Evolutionary conservation across 92 coral and sea anemone species (phyloP).

Genomic region (Palythoa grandiflora): DNA sequence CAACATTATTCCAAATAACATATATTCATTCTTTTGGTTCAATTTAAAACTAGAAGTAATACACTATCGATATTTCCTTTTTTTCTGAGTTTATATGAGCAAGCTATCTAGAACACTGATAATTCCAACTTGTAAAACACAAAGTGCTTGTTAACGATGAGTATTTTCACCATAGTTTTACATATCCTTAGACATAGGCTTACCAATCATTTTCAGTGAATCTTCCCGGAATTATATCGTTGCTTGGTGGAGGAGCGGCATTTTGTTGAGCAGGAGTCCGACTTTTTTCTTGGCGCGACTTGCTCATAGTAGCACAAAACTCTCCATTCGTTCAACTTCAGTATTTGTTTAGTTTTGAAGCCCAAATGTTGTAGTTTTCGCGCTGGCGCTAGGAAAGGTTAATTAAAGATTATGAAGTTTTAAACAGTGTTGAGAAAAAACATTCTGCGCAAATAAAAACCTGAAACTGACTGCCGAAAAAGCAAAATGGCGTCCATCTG

Average conservation of each 20-base stretch:
- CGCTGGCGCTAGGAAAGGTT: neutral
- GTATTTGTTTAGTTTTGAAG: neutral
- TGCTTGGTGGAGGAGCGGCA: conserved; percentile 87
- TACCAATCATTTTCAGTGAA: conserved; percentile 96
- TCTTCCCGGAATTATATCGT: conserved; percentile 96
- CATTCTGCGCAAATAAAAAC: neutral
- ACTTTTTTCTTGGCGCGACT: conserved; percentile 95
- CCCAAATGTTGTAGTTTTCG: neutral
- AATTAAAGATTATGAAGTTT: neutral
- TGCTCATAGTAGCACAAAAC: conserved; percentile 71
- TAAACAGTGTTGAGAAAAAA: neutral
- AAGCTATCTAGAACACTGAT: too few relatives aligned
- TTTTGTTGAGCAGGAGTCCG: conserved; percentile 91
- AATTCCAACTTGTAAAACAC: neutral
- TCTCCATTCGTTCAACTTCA: conserved; percentile 6
- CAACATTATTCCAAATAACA: too few relatives aligned
- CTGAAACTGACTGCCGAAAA: neutral
- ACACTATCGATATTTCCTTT: too few relatives aligned
- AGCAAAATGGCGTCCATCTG: conserved; percentile 22
- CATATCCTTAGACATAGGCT: neutral
- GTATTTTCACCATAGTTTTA: neutral
- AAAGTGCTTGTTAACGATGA: neutral
- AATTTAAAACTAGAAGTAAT: too few relatives aligned
- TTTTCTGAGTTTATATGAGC: too few relatives aligned
- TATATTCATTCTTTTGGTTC: too few relatives aligned